Base-by-base conservation (phyloP, 2,888 invertebrate genomes). In the Eurytoma adleriae region DNA sequence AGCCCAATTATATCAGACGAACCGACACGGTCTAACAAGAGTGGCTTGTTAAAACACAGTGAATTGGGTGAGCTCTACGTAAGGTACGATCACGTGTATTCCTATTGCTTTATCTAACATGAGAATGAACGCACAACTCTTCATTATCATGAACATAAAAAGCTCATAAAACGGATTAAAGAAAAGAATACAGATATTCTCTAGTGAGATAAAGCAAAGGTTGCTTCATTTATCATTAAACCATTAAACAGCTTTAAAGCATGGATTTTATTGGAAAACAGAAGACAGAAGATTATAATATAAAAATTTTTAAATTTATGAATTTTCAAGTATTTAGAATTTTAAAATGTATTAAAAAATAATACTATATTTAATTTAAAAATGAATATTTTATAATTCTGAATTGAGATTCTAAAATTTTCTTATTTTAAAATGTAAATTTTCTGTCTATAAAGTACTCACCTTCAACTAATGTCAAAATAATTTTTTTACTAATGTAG, bases 41-140 rank as follows among this genome's bases (percentile, higher is more conserved):
- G 89, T 86, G 90, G 89, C 88, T 89, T 89, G 87, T 88, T 90
- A 89, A 90, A 87, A 88, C 88, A 86, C 87, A 87, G 88, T 87
- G 90, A 90, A 90, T 90, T 90, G 90, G 90, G 90, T 87, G 90
- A 90, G 89, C 90, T 90, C 89, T 90, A 89, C 89, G 88, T 90
- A 89, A 90, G 90, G 90, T 90, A 90, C 89, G 90, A 86, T 88
- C 88, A 88, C 86, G 86, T 86, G 86, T 84, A 85, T 82, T 86
- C 86, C 87, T 87, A 85, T 82, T 79, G 76, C 70, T 79, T 81
- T 83, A 78, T 78, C 75, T 78, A 69, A 75, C 66, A 18, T 72
- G 72, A 69, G 75, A 78, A 82, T 82, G 30, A 73, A 70, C 40
- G 52, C 30, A 54, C 1, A 16, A 61, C 68, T 71, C 3, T 48